Conservation (phyloP, 1,140 invertebrate species). For the Luehdorfia chinensis region DNA sequence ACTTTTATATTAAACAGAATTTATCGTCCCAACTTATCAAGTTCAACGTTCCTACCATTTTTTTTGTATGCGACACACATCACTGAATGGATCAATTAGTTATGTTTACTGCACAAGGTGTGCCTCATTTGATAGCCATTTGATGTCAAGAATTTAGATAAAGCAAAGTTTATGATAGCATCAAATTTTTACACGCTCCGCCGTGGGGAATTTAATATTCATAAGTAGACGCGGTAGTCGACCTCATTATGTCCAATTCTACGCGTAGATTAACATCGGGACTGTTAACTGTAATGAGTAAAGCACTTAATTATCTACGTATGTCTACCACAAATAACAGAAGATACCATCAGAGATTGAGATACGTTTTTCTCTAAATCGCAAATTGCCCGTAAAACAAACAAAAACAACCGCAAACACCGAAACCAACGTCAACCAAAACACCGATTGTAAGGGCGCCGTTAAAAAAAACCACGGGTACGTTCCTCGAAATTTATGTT, state of each 20-base stretch:
- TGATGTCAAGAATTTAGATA: conserved; percentile 39
- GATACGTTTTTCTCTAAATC: conserved; percentile 40
- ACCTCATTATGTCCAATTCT: conserved; percentile 58
- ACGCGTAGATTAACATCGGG: conserved; percentile 58
- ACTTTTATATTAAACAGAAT: conserved; percentile 3
- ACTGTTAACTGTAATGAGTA: conserved; percentile 45
- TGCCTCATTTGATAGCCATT: conserved; percentile 33
- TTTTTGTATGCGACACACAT: conserved; percentile 23
- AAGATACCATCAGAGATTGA: conserved; percentile 39
- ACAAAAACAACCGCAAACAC: conserved; percentile 54
- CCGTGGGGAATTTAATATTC: conserved; percentile 54
- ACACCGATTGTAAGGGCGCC: conserved; percentile 39
- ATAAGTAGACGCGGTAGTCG: conserved; percentile 53
- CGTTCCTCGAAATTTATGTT: conserved; percentile 66
- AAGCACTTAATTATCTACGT: conserved; percentile 57
- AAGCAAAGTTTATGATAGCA: conserved; percentile 44
- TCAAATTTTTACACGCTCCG: conserved; percentile 40
- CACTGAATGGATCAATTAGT: conserved; percentile 34
- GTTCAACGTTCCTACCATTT: conserved; percentile 21
- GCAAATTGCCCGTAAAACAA: conserved; percentile 72
- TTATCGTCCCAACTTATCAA: not conserved
- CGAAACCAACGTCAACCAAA: conserved; percentile 58
- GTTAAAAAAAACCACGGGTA: conserved; percentile 41
- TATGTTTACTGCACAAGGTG: conserved; percentile 27
- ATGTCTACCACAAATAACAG: conserved; percentile 32